Conservation (phyloP, 2,113 vertebrate genomes). For the Neolamprologus toae region DNA sequence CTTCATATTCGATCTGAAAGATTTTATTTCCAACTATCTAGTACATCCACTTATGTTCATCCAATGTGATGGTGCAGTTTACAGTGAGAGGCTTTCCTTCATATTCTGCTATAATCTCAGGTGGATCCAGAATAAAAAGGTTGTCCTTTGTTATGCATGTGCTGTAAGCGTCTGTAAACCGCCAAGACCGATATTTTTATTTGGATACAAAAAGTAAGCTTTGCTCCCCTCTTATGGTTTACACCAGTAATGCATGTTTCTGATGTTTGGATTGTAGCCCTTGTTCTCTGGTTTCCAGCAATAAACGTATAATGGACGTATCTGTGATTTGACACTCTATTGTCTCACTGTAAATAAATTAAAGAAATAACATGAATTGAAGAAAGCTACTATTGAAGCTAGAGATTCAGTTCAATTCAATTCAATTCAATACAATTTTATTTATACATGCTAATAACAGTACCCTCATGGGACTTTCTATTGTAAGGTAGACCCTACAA, state of each 20-base stretch:
- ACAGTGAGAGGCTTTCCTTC: fast-evolving
- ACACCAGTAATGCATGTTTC: background rate
- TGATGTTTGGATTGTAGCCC: background rate
- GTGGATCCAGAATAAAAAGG: background rate
- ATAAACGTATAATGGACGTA: background rate
- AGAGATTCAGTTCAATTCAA: background rate
- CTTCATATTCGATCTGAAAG: fast-evolving
- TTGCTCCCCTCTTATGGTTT: background rate
- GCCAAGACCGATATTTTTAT: background rate
- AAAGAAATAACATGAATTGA: background rate
- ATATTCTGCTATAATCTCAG: background rate
- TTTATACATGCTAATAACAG: background rate
- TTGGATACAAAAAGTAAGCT: background rate
- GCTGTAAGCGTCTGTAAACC: background rate
- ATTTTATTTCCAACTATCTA: background rate
- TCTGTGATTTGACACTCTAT: background rate
- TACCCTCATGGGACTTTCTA: background rate
- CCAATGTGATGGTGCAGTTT: background rate
- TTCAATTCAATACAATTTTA: background rate
- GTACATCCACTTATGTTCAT: fast-evolving
- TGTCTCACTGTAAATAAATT: background rate
- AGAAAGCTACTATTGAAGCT: background rate
- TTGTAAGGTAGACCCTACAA: background rate
- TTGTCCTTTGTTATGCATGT: background rate
- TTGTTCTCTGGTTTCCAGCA: background rate